Base-by-base conservation (phyloP, 2,888 invertebrate species). In the Lasioglossum villosulum region DNA sequence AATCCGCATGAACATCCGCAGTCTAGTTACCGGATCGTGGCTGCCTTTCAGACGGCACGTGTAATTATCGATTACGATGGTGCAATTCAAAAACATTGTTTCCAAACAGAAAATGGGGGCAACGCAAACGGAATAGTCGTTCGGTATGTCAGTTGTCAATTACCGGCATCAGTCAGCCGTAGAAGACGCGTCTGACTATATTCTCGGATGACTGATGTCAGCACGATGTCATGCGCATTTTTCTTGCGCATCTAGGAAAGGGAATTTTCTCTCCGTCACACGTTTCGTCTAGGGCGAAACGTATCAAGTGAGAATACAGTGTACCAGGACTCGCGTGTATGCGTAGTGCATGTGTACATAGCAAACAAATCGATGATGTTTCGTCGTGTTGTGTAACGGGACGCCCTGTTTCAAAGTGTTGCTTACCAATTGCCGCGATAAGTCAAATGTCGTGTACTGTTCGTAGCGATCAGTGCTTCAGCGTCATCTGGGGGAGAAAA, bases 321-420 rank as follows among this genome's bases (percentile, higher is more conserved):
- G 10, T 23, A 23, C 37, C 37, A 4, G 37, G 23, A 4, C 30
- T 37, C 68, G 37, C 34, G 39, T 59, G 42, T 70, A 16, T 52
- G 23, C 70, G 63, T 70, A 39, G n/a, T 39, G 10, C 68, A 63
- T 78, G 52, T 82, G 48, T 42, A 68, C 68, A 70, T 42, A 42
- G 86, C 86, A 86, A 85, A 86, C 86, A 86, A 82, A 86, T 86
- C 86, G 86, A 86, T 86, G 86, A 80, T 52, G 79, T 82, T 82
- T 82, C 59, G 72, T n/a, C 37, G 75, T 78, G 80, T 86, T 86
- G 80, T 86, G 75, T 86, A 86, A 86, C 82, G 75, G 72, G 59
- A 82, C 80, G 86, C 86, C 86, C 82, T 86, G 86, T 86, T 86
- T 82, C 79, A 39, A 56, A 86, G 79, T 78, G 73, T 80, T 86